phyloP scores from a whole-genome alignment of 2,797 vertebrate species.

The Otolemur crassicaudatus region DNA sequence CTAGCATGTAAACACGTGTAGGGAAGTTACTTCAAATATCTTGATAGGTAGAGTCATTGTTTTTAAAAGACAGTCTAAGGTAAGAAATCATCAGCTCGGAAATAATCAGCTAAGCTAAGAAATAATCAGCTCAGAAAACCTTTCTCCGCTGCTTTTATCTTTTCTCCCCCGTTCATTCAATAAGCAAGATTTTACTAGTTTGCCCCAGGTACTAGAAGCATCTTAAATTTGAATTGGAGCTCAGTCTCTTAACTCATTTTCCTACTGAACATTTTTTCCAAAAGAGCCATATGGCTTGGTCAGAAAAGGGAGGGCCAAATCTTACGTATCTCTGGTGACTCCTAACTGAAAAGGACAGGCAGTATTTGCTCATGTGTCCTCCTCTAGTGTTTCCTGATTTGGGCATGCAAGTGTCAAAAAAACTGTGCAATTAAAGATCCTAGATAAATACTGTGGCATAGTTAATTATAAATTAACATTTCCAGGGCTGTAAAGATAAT shows the following conservation, averaged over 20 bases:
- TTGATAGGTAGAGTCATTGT: background rate
- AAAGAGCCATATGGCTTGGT: background rate
- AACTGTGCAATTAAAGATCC: background rate
- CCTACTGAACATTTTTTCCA: background rate
- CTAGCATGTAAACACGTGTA: background rate
- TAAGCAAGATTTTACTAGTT: background rate
- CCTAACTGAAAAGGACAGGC: conserved; percentile 34
- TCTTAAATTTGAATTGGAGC: background rate
- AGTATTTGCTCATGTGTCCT: background rate
- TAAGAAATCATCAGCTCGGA: background rate
- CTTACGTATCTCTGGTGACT: background rate
- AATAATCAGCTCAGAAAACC: background rate
- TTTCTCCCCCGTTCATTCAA: background rate
- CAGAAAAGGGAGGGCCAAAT: background rate
- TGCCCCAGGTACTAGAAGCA: background rate
- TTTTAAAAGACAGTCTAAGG: conserved; percentile 2
- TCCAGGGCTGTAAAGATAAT: conserved; percentile 29
- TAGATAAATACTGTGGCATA: background rate
- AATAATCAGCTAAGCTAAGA: conserved; percentile 1
- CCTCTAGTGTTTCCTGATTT: conserved; percentile 12
- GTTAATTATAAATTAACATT: conserved; percentile 22
- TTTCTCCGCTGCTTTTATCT: background rate
- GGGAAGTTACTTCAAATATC: conserved; percentile 26
- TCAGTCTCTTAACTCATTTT: conserved; percentile 10
- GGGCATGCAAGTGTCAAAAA: background rate